A percentile compares a stretch with the other conserved stretches of the same genome.
phyloP scores from a whole-genome alignment of 2,888 invertebrate species.

The Sericinus montela region DNA sequence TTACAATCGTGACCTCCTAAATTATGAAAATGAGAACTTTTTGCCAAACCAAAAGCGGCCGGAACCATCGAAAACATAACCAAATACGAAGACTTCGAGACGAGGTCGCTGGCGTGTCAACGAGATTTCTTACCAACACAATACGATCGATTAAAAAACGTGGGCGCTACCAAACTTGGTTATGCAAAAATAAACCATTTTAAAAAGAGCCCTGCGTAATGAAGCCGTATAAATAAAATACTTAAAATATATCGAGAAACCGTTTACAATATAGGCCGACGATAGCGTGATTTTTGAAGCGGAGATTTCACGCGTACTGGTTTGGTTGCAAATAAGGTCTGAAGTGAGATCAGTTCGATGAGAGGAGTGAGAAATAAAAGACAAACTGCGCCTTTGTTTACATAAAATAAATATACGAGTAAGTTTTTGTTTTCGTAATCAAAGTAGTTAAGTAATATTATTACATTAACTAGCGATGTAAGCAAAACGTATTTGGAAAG shows the following conservation, averaged over 20 bases:
- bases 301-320: background rate
- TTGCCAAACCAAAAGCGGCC: slow-evolving; percentile 25
- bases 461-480: too few species aligned
- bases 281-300: background rate
- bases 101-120: slow-evolving; percentile 52
- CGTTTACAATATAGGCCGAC: slow-evolving; percentile 3
- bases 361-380: too few species aligned
- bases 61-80: slow-evolving; percentile 37
- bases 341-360: background rate
- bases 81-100: slow-evolving; percentile 52
- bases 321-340: background rate
- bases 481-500: too few species aligned
- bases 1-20: background rate
- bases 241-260: slow-evolving; percentile 19
- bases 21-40: background rate
- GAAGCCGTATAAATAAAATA: slow-evolving; percentile 14
- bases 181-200: slow-evolving; percentile 37
- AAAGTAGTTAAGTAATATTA: too few species aligned
- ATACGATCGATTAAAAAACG: slow-evolving; percentile 53
- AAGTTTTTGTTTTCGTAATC: too few species aligned
- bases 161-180: slow-evolving; percentile 62
- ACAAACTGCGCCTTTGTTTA: too few species aligned
- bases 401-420: too few species aligned
- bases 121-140: slow-evolving; percentile 36
- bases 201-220: slow-evolving; percentile 27